phyloP scores from a whole-genome alignment of 2,888 invertebrate genomes.

The Rhynchonema sp. region DNA sequence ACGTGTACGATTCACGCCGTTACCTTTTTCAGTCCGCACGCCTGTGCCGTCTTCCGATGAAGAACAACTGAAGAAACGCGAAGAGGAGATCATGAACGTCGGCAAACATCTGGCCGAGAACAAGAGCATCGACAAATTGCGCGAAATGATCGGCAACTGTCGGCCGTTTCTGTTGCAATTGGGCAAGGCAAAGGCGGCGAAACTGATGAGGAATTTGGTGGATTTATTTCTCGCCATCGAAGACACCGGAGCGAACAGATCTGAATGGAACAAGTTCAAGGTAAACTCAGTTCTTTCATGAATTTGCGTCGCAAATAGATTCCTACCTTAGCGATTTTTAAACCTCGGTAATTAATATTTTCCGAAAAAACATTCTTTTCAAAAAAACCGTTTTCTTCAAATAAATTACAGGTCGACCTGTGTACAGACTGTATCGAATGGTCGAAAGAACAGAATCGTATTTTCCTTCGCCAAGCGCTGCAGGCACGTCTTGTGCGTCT shows the following conservation, averaged over 20 bases:
- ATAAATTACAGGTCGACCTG: slow-evolving; percentile 34
- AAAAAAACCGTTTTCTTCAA: neutral
- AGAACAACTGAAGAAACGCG: slow-evolving; percentile 46
- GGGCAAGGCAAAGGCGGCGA: slow-evolving; percentile 97
- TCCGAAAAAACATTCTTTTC: too few species aligned
- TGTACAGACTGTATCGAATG: slow-evolving; percentile 87
- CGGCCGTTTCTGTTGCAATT: slow-evolving; percentile 81
- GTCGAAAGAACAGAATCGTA: slow-evolving; percentile 92
- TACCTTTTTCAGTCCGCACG: neutral
- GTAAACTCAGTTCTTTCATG: too few species aligned
- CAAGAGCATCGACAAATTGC: slow-evolving; percentile 50
- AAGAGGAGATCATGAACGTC: slow-evolving; percentile 76
- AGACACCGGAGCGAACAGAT: too few species aligned
- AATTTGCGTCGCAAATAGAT: too few species aligned
- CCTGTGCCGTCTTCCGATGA: neutral
- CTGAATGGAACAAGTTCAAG: too few species aligned
- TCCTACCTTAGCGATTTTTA: too few species aligned
- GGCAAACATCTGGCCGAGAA: slow-evolving; percentile 77
- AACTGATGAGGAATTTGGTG: slow-evolving; percentile 81
- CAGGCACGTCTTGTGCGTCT: slow-evolving; percentile 84
- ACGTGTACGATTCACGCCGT: too few species aligned
- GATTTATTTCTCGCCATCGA: slow-evolving; percentile 93
- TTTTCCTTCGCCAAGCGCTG: slow-evolving; percentile 82
- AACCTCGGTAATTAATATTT: too few species aligned
- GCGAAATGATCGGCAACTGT: slow-evolving; percentile 68